phyloP scores from a whole-genome alignment of 2,797 vertebrate genomes.

The Poeciliopsis infans region DNA sequence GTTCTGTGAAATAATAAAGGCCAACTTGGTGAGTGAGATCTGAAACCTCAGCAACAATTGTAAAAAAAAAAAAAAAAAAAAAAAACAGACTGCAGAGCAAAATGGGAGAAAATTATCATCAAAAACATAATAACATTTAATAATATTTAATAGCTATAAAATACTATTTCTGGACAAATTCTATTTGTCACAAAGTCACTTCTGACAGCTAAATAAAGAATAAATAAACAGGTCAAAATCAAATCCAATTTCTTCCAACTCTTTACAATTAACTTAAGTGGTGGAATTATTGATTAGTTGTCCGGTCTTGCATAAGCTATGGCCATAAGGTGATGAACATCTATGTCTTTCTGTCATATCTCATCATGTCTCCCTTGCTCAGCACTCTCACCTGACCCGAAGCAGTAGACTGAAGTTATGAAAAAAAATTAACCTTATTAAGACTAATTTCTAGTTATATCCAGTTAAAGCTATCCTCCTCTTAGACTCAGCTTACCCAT shows the following conservation, averaged over 20 bases:
- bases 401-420: too few species aligned
- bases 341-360: neutral
- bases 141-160: neutral
- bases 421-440: neutral
- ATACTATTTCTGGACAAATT: neutral
- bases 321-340: neutral
- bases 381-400: neutral
- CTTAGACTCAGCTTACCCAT: constrained; percentile 83
- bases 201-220: neutral
- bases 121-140: neutral
- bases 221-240: neutral
- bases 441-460: neutral
- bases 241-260: neutral
- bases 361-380: neutral
- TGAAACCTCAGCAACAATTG: neutral
- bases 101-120: neutral
- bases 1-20: neutral
- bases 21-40: neutral
- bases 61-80: neutral
- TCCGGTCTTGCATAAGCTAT: neutral
- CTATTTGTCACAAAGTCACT: neutral
- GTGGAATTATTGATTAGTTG: neutral
- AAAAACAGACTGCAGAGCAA: neutral
- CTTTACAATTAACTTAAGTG: neutral
- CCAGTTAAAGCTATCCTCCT: neutral